Base-by-base conservation (phyloP, 2,888 invertebrate genomes). In the Suillia variegata region DNA sequence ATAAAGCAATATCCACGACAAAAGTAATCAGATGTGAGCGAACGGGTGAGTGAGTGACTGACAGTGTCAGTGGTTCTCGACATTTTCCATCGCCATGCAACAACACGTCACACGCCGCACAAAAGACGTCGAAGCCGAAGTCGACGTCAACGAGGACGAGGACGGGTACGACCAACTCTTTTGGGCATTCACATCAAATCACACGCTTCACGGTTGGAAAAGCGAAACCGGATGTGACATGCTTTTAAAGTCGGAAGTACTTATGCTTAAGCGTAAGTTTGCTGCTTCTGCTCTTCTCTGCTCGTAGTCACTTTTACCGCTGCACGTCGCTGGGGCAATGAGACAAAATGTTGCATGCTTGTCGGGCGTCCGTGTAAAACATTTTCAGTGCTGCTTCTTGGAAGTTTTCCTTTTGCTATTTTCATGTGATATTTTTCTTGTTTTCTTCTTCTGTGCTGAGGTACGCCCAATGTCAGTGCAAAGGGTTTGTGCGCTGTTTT, bases 201-300 rank as follows among this genome's bases (percentile, higher is more conserved):
- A 68, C 62, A 65, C 63, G 71, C 74, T 75, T 75, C 70, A 75
- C 65, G 73, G 54, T 66, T 69, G 69, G 65, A 65, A 70, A 70
- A 69, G 59, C 67, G 68, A 69, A 72, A 71, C 69, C 76, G 79
- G 79, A 79, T 77, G 79, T 78, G 79, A 79, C 79, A 79, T 79
- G 79, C 79, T 79, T 79, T 79, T 79, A 79, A 79, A 78, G 76
- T 79, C 79, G 79, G 80, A 79, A 79, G 79, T 79, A 79, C 80
- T 79, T 79, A 79, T 74, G 77, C 73, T 73, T 70, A 76, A 73
- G 76, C 77, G 75, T 75, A 56, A 60, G 34, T 48, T 47, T 8
- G 17, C 45, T 45, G 17, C 45, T 45, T n/a, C 45, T 31, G 26
- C 51, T 17, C 33, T 42, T n/a, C 47, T 15, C 15, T 13, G 17